Conservation (phyloP, 64 coral and sea anemone genomes). For the Porites australiensis region DNA sequence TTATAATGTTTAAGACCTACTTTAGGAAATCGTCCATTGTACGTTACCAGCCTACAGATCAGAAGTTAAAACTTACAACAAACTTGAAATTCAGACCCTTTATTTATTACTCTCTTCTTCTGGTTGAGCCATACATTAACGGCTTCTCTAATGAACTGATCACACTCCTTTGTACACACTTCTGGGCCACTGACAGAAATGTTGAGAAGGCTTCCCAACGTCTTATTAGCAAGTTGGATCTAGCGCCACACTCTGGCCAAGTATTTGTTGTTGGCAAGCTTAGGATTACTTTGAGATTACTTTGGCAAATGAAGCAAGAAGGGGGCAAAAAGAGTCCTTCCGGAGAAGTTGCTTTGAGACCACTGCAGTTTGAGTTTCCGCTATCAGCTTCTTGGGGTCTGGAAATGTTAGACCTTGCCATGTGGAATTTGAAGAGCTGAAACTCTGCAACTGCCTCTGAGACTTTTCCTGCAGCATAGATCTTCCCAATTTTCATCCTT, state of each 20-base stretch:
- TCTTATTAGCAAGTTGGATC: neutral
- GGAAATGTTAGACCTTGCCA: neutral
- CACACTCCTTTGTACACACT: neutral
- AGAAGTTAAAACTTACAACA: too few relatives aligned
- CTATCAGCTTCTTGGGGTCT: neutral
- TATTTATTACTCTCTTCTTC: neutral
- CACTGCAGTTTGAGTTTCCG: neutral
- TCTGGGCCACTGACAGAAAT: neutral
- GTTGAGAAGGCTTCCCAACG: slow-evolving; percentile 3
- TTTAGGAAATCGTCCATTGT: too few relatives aligned
- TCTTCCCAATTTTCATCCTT: slow-evolving; percentile 3
- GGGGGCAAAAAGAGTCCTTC: neutral
- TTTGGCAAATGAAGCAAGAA: neutral
- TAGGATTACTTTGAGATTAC: neutral
- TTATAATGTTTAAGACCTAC: too few relatives aligned
- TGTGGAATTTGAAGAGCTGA: neutral
- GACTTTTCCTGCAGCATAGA: neutral
- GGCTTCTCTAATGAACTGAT: slow-evolving; percentile 4
- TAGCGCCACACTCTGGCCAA: neutral
- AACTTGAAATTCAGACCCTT: too few relatives aligned
- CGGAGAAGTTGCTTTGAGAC: neutral
- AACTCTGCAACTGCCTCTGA: neutral
- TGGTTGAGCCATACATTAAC: neutral
- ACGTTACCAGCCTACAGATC: too few relatives aligned
- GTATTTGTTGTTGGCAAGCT: neutral